Conservation (phyloP, 2,888 invertebrate species). For the Chalcis sispes region DNA sequence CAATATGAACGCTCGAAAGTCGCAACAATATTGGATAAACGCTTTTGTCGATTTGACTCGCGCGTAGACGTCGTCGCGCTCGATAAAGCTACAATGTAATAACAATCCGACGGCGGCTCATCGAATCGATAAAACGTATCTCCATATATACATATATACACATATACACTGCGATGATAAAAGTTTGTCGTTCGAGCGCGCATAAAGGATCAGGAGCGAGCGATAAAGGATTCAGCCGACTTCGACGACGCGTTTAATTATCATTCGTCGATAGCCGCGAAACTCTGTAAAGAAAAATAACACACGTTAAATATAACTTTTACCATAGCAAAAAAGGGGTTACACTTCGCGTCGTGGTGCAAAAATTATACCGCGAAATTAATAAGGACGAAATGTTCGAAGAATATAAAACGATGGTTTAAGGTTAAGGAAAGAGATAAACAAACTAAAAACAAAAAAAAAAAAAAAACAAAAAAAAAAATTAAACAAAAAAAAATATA, state of each 20-base stretch:
- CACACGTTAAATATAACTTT: constrained; percentile 35
- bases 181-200: constrained; percentile 18
- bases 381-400: no score
- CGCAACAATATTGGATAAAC: not conserved
- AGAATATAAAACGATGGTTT: no score
- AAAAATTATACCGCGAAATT: no score
- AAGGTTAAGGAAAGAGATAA: no score
- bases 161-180: no score
- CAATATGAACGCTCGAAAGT: constrained; percentile 43
- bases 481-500: constrained; percentile 6
- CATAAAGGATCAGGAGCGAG: constrained; percentile 6
- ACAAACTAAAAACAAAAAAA: not conserved
- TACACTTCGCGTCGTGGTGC: constrained; percentile 15
- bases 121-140: constrained; percentile 24
- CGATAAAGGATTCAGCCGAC: not conserved
- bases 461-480: no score
- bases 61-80: not conserved
- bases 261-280: constrained; percentile 2
- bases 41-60: constrained; percentile 18
- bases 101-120: no score
- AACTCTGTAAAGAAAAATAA: constrained; percentile 37
- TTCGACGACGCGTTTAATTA: not conserved
- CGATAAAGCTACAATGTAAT: not conserved
- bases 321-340: constrained; percentile 13
- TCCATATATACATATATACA: no score